Percentiles rank a stretch among this genome's conserved stretches.
phyloP scores from a whole-genome alignment of 2,113 vertebrate genomes.

The Aegotheles bennettii region DNA sequence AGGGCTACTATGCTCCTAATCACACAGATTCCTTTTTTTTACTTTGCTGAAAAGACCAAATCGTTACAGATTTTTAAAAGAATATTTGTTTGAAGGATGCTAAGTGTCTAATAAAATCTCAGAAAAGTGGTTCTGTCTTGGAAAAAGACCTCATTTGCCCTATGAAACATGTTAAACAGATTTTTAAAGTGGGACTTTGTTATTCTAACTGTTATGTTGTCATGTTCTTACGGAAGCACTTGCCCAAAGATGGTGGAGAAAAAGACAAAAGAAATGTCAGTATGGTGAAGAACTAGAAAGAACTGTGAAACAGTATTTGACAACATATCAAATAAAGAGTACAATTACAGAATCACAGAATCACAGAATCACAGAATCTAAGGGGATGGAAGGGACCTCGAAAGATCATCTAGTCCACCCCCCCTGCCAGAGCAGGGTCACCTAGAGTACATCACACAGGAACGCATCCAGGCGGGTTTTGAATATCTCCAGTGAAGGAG shows the following conservation, averaged over 20 bases:
- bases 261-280: neutral
- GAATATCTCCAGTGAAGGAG: no score
- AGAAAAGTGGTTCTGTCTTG: neutral
- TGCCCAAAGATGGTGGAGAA: neutral
- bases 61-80: neutral
- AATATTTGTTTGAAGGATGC: neutral
- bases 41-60: neutral
- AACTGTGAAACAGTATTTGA: neutral
- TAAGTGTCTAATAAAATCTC: neutral
- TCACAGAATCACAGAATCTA: no score
- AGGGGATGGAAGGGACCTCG: no score
- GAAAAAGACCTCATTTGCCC: neutral
- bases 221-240: neutral
- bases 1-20: neutral
- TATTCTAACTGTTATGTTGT: neutral
- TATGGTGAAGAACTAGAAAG: neutral
- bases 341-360: no score
- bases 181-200: neutral
- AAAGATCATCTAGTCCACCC: no score
- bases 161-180: neutral
- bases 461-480: no score
- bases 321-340: neutral
- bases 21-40: neutral
- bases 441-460: no score
- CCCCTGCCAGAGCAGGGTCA: no score